phyloP scores from a whole-genome alignment of 2,888 invertebrate genomes.

The Drosophila seclusa region DNA sequence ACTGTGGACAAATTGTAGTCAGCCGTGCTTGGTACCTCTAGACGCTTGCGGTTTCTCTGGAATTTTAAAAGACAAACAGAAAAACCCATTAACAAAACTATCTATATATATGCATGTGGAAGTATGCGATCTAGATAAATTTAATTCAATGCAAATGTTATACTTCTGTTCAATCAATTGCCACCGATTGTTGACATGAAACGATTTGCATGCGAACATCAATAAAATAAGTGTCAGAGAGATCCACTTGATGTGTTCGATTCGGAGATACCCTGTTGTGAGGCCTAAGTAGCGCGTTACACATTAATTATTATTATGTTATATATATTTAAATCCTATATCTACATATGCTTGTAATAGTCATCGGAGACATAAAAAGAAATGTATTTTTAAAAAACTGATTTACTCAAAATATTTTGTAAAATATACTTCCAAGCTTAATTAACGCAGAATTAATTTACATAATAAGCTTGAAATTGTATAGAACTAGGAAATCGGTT shows the following conservation, averaged over 20 bases:
- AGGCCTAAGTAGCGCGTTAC: no score
- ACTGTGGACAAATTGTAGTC: slow-evolving; percentile 17
- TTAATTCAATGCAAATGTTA: slow-evolving; percentile 33
- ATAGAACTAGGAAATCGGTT: neutral
- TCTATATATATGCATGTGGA: slow-evolving; percentile 22
- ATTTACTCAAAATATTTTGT: neutral
- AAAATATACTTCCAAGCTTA: neutral
- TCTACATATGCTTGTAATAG: neutral
- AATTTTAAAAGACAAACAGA: slow-evolving; percentile 35
- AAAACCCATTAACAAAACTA: slow-evolving; percentile 36
- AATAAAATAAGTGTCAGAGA: slow-evolving; percentile 27
- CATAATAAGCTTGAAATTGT: neutral
- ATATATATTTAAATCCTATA: neutral
- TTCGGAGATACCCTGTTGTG: slow-evolving; percentile 11
- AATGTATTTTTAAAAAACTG: neutral
- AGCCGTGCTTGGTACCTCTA: slow-evolving; percentile 45
- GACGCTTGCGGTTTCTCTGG: slow-evolving; percentile 44
- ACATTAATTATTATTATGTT: neutral
- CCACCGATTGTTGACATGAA: slow-evolving; percentile 44
- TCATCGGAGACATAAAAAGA: neutral
- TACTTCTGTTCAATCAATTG: slow-evolving; percentile 28
- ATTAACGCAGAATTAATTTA: neutral
- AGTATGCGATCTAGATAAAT: slow-evolving; percentile 11
- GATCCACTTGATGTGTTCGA: neutral
- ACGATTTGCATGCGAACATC: slow-evolving; percentile 53